These are phyloP conservation scores for Cataglyphis livida DNA, from an alignment of 2,888 invertebrate species.

Conservation along the genomic window DNA sequence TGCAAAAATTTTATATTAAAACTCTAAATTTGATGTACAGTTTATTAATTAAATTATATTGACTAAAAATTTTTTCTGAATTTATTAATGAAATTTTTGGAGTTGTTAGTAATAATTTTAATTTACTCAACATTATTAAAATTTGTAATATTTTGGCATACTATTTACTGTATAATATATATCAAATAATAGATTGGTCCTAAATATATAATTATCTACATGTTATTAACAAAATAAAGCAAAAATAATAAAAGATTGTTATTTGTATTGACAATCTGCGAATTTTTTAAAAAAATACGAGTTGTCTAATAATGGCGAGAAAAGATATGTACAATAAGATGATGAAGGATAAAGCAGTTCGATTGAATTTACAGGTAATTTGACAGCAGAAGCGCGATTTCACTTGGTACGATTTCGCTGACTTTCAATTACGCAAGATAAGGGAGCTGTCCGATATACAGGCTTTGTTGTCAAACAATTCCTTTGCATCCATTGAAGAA, in stretches of 20 bases:
- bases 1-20: background rate
- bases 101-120: background rate
- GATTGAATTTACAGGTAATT: slow-evolving; percentile 25
- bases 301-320: slow-evolving; percentile 4
- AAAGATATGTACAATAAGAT: slow-evolving; percentile 15
- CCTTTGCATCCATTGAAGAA: background rate
- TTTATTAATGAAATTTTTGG: slow-evolving; percentile 10
- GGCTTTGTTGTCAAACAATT: slow-evolving; percentile 14
- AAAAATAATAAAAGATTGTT: background rate
- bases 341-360: background rate
- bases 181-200: background rate
- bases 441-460: slow-evolving; percentile 23
- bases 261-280: background rate
- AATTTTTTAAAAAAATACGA: background rate
- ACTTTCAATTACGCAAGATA: slow-evolving; percentile 48
- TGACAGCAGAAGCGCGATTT: slow-evolving; percentile 45
- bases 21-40: background rate
- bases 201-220: background rate
- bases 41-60: background rate
- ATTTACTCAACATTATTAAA: background rate
- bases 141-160: background rate
- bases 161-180: background rate
- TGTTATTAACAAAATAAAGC: background rate
- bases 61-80: background rate
- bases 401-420: slow-evolving; percentile 48